A percentile compares a stretch with the other conserved stretches of the same genome.
Conservation (phyloP, 2,888 invertebrate genomes). For the Holacanthella duospinosa region DNA sequence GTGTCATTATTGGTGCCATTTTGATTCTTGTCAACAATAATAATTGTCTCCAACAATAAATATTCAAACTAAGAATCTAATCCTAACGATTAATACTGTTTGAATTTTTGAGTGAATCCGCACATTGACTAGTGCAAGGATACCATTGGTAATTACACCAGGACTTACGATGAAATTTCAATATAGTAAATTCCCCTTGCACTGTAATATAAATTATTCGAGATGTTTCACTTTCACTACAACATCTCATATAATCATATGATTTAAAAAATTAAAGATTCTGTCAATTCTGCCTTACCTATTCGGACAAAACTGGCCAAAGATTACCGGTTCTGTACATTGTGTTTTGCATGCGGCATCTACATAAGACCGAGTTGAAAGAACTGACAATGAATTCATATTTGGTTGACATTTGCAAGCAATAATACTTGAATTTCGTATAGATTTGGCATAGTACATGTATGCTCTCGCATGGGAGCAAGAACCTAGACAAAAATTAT, state of each 20-base stretch:
- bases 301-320: slow-evolving; percentile 2
- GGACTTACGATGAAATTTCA: neutral
- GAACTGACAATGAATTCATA: neutral
- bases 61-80: too few species aligned
- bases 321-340: neutral
- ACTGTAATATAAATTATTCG: neutral
- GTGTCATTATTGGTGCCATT: too few species aligned
- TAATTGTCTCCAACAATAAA: too few species aligned
- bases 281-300: neutral
- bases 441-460: slow-evolving; percentile 1
- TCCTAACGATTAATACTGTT: too few species aligned
- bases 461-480: slow-evolving; percentile 1
- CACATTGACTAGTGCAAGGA: too few species aligned
- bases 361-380: neutral
- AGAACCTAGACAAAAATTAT: neutral
- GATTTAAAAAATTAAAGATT: too few species aligned
- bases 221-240: too few species aligned
- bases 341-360: neutral
- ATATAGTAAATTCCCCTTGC: neutral
- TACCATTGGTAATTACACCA: too few species aligned
- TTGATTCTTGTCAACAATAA: too few species aligned
- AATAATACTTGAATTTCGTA: neutral
- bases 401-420: slow-evolving; percentile 1
- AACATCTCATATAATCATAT: too few species aligned
- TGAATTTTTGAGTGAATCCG: too few species aligned